Conservation (phyloP, 2,113 vertebrate species). For the Spea multiplicata region DNA sequence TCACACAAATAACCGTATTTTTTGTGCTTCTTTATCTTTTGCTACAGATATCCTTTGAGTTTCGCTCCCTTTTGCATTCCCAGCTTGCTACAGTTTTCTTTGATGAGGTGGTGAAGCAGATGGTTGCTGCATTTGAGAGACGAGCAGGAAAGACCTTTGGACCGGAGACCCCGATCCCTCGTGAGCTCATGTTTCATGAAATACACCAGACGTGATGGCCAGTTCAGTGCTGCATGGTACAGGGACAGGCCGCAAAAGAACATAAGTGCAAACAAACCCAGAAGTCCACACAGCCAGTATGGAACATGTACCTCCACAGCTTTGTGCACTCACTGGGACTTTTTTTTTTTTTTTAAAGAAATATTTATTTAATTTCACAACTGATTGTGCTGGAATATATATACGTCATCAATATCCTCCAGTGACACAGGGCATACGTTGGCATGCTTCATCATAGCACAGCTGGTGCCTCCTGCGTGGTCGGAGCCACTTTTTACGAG, state of each 20-base stretch:
- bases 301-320: conserved; percentile 29
- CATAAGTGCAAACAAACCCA: conserved; percentile 19
- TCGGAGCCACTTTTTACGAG: conserved; percentile 9
- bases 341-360: conserved; percentile 31
- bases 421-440: neutral
- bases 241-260: neutral
- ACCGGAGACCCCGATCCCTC: conserved; percentile 86
- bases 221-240: neutral
- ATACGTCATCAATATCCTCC: conserved; percentile 34
- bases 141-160: conserved; percentile 81
- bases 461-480: conserved; percentile 5
- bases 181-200: conserved; percentile 91
- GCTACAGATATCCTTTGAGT: conserved; percentile 90
- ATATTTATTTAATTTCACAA: conserved; percentile 48
- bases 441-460: neutral
- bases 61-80: conserved; percentile 91
- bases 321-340: conserved; percentile 35
- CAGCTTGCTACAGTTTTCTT: conserved; percentile 91
- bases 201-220: conserved; percentile 84
- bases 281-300: conserved; percentile 8
- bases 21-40: conserved; percentile 30
- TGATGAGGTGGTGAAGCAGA: conserved; percentile 92
- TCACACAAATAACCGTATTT: neutral
- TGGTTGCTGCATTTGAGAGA: conserved; percentile 87
- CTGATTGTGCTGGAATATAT: conserved; percentile 41